phyloP scores from a whole-genome alignment of 53 echinoderm and acorn worm species.

The Antedon mediterranea region DNA sequence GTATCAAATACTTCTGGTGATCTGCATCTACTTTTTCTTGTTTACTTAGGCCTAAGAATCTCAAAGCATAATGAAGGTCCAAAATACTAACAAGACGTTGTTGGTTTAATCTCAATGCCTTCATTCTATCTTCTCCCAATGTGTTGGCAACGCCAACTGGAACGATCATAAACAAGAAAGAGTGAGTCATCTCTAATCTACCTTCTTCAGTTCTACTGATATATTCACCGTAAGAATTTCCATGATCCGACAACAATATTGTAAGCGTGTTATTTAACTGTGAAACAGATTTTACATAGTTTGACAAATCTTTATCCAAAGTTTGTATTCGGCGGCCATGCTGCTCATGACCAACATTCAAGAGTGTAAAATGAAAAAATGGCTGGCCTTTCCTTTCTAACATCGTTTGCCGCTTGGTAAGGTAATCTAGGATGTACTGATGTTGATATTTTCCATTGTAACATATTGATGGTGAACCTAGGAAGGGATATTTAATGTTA shows the following conservation, averaged over 20 bases:
- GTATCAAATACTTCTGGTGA: constrained; percentile 26
- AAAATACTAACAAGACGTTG: constrained; percentile 49
- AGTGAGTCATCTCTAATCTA: constrained; percentile 65
- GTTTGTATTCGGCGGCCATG: constrained; percentile 46
- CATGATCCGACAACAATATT: constrained; percentile 61
- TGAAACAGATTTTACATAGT: constrained; percentile 35
- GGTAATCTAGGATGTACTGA: constrained; percentile 38
- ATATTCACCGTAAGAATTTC: constrained; percentile 59
- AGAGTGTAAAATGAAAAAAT: constrained; percentile 42
- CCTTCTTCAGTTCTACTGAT: constrained; percentile 43
- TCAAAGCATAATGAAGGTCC: constrained; percentile 54
- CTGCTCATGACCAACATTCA: constrained; percentile 57
- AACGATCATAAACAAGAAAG: constrained; percentile 38
- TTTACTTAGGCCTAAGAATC: constrained; percentile 8
- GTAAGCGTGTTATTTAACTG: constrained; percentile 51
- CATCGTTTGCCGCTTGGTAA: constrained; percentile 23
- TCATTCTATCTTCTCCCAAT: constrained; percentile 15
- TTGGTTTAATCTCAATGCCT: constrained; percentile 39
- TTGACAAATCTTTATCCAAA: constrained; percentile 37
- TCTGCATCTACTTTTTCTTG: background rate
- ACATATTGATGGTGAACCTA: constrained; percentile 46
- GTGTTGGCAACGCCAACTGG: constrained; percentile 27
- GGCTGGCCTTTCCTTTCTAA: constrained; percentile 15
- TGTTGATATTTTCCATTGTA: constrained; percentile 71
- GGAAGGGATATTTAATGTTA: constrained; percentile 50